phyloP scores from a whole-genome alignment of 2,797 vertebrate species.

The Channa striata region DNA sequence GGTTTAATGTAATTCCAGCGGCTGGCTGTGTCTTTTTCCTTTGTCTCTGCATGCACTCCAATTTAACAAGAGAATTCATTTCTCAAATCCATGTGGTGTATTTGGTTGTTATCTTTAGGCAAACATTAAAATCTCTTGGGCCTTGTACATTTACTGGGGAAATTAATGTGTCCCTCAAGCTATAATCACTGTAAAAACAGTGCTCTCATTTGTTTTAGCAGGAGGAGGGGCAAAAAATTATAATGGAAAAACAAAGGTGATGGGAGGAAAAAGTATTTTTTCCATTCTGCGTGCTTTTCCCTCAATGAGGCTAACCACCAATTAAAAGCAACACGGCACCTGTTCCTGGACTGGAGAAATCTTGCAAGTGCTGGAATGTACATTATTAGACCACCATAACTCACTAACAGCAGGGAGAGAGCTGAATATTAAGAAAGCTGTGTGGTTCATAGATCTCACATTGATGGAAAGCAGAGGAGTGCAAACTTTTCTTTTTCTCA shows the following conservation, averaged over 20 bases:
- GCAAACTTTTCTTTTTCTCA: slow-evolving; percentile 65
- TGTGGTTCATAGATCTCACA: slow-evolving; percentile 46
- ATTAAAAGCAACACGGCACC: slow-evolving; percentile 52
- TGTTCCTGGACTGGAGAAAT: slow-evolving; percentile 43
- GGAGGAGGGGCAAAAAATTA: slow-evolving; percentile 18
- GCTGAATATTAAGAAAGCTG: slow-evolving; percentile 56
- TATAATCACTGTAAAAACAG: slow-evolving; percentile 56
- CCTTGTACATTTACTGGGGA: slow-evolving; percentile 33
- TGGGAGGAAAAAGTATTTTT: slow-evolving; percentile 2
- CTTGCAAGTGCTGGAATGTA: slow-evolving; percentile 44
- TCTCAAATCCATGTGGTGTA: slow-evolving; percentile 15
- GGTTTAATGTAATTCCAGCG: slow-evolving; percentile 36
- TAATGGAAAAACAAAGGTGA: slow-evolving; percentile 37
- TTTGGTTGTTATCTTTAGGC: slow-evolving; percentile 46
- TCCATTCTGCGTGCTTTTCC: slow-evolving; percentile 3
- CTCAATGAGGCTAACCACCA: slow-evolving; percentile 23
- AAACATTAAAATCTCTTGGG: slow-evolving; percentile 34
- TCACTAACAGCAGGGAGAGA: slow-evolving; percentile 36
- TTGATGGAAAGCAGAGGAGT: slow-evolving; percentile 48
- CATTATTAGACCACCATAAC: slow-evolving; percentile 57
- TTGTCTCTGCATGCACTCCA: slow-evolving; percentile 41
- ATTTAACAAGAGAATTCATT: slow-evolving; percentile 29
- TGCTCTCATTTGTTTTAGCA: slow-evolving; percentile 65
- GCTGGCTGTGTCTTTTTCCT: slow-evolving; percentile 36
- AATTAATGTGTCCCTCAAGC: slow-evolving; percentile 49